These are phyloP conservation scores for Dromiciops gliroides DNA, from an alignment of 2,113 vertebrate species.

Conservation along the genomic window DNA sequence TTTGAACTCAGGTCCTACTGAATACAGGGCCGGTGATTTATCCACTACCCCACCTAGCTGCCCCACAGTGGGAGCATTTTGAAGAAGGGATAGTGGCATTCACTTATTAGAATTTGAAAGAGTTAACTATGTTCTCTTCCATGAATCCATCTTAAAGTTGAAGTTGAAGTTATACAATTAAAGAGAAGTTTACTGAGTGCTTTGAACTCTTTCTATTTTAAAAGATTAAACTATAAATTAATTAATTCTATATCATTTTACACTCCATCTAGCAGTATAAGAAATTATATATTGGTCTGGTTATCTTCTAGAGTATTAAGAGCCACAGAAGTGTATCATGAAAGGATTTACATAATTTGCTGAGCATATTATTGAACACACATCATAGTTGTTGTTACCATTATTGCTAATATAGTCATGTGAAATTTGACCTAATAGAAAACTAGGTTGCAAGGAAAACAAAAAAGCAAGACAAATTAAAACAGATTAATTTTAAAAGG, in stretches of 20 bases:
- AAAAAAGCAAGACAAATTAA: constrained; percentile 33
- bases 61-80: neutral
- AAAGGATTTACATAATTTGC: constrained; percentile 38
- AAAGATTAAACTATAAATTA: constrained; percentile 2
- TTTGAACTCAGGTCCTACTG: no score
- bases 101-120: constrained; percentile 14
- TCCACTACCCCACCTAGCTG: no score
- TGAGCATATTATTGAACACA: neutral
- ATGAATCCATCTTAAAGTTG: neutral
- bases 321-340: constrained; percentile 8
- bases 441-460: constrained; percentile 24
- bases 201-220: constrained; percentile 13
- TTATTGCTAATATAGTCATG: constrained; percentile 48
- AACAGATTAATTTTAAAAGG: neutral
- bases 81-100: neutral
- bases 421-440: constrained; percentile 33
- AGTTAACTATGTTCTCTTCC: neutral
- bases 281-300: constrained; percentile 32
- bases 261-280: neutral
- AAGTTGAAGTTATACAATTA: no score
- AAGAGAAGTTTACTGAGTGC: constrained; percentile 6
- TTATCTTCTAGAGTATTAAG: constrained; percentile 26
- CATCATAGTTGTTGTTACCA: neutral
- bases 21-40: no score
- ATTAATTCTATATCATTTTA: constrained; percentile 32